Evolutionary conservation across 2,797 vertebrate species (phyloP).

Genomic region (Octomys mimax): DNA sequence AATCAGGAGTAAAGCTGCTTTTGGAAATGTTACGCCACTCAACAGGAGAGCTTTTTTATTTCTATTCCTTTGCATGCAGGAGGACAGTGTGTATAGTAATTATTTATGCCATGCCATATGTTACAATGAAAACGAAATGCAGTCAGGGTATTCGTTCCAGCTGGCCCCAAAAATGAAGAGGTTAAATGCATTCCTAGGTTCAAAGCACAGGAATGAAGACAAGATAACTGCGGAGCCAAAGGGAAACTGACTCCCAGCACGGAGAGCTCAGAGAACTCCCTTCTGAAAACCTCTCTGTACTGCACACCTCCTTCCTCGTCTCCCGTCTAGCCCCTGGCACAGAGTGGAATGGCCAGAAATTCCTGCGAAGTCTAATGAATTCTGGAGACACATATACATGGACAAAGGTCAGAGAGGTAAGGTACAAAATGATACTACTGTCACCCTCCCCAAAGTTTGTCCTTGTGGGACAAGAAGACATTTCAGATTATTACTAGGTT

Average conservation of each 20-base stretch:
- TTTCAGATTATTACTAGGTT: conserved; percentile 59
- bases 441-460: conserved; percentile 20
- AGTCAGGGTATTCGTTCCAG: conserved; percentile 71
- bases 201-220: conserved; percentile 72
- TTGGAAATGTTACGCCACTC: conserved; percentile 38
- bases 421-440: conserved; percentile 23
- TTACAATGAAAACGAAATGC: conserved; percentile 67
- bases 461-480: conserved; percentile 1
- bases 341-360: conserved; percentile 37
- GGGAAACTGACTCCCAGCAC: conserved; percentile 71
- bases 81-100: conserved; percentile 73
- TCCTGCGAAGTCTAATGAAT: conserved; percentile 52
- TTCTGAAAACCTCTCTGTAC: conserved; percentile 48
- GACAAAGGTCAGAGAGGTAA: conserved; percentile 49
- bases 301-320: conserved; percentile 38
- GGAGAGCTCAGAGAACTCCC: conserved; percentile 37
- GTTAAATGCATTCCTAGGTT: conserved; percentile 73
- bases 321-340: conserved; percentile 70
- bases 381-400: conserved; percentile 38
- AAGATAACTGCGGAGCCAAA: conserved; percentile 61
- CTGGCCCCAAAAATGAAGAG: conserved; percentile 70
- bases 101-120: conserved; percentile 80
- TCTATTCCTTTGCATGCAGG: conserved; percentile 62
- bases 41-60: conserved; percentile 54
- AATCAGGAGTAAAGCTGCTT: conserved; percentile 1